These are phyloP conservation scores for Camponotus pennsylvanicus DNA, from an alignment of 1,140 invertebrate genomes.

Conservation along the genomic window DNA sequence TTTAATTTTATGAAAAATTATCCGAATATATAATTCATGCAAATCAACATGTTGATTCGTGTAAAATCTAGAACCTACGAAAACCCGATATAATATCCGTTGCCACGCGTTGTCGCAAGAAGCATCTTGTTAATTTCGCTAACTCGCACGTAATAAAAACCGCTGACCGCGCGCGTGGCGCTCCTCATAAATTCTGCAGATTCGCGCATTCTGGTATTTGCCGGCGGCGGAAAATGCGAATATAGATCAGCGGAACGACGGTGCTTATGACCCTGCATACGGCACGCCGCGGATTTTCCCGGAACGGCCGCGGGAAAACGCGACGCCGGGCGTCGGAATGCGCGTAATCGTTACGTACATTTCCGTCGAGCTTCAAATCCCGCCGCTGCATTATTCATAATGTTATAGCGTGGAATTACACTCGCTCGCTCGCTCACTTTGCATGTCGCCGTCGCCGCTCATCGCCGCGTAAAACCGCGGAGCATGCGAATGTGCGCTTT, in stretches of 20 bases:
- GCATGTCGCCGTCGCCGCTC: constrained; percentile 37
- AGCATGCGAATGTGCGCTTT: constrained; percentile 59
- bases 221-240: constrained; percentile 50
- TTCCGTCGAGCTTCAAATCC: constrained; percentile 58
- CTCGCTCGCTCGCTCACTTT: constrained; percentile 44
- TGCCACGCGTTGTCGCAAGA: background rate
- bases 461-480: constrained; percentile 57
- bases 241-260: constrained; percentile 55
- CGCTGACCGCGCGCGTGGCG: constrained; percentile 10
- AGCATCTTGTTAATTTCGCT: constrained; percentile 31
- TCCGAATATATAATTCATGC: background rate
- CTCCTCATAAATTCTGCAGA: constrained; percentile 16
- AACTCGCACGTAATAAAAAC: constrained; percentile 31
- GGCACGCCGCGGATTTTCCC: constrained; percentile 35
- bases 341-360: constrained; percentile 55
- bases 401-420: constrained; percentile 55
- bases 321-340: constrained; percentile 47
- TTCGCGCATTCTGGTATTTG: constrained; percentile 33
- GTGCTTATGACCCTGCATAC: constrained; percentile 23
- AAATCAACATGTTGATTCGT: background rate
- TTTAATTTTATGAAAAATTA: constrained; percentile 5
- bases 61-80: background rate
- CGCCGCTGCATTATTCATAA: constrained; percentile 64
- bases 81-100: background rate
- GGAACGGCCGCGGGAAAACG: constrained; percentile 29